phyloP scores from a whole-genome alignment of 2,888 invertebrate genomes.

The Drosophila rubida region DNA sequence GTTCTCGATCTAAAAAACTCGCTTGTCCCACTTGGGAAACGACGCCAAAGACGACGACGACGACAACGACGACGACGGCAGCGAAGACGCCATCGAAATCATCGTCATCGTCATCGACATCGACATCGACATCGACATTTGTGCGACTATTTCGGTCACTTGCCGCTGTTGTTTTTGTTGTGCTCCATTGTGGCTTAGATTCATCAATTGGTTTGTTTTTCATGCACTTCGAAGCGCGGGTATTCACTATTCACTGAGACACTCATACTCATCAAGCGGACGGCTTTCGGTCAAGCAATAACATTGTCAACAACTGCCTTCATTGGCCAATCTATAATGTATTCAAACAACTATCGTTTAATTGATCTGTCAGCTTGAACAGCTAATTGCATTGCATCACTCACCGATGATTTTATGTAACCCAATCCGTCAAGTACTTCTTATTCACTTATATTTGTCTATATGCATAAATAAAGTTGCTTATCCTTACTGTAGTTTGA shows the following conservation, averaged over 20 bases:
- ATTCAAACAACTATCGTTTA: too few species aligned
- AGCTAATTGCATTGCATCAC: too few species aligned
- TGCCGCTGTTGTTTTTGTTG: constrained; percentile 11
- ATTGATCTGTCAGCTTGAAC: too few species aligned
- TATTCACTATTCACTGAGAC: background rate
- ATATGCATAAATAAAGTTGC: too few species aligned
- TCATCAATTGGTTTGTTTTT: constrained; percentile 39
- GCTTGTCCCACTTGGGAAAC: constrained; percentile 22
- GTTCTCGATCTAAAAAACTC: constrained; percentile 17
- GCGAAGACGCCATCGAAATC: background rate
- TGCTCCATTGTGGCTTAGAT: constrained; percentile 13
- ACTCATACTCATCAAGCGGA: too few species aligned
- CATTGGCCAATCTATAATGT: too few species aligned
- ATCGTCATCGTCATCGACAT: constrained; percentile 38
- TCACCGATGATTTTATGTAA: too few species aligned
- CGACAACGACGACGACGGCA: background rate
- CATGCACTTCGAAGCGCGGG: background rate
- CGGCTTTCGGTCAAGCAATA: too few species aligned
- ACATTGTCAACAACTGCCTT: too few species aligned
- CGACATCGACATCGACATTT: constrained; percentile 42
- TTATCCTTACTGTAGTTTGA: too few species aligned
- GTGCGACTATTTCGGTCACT: constrained; percentile 16
- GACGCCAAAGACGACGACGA: background rate
- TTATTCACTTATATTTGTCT: too few species aligned
- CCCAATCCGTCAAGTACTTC: too few species aligned